phyloP scores from a whole-genome alignment of 2,113 vertebrate genomes.

The Brachypodius melanocephalos region DNA sequence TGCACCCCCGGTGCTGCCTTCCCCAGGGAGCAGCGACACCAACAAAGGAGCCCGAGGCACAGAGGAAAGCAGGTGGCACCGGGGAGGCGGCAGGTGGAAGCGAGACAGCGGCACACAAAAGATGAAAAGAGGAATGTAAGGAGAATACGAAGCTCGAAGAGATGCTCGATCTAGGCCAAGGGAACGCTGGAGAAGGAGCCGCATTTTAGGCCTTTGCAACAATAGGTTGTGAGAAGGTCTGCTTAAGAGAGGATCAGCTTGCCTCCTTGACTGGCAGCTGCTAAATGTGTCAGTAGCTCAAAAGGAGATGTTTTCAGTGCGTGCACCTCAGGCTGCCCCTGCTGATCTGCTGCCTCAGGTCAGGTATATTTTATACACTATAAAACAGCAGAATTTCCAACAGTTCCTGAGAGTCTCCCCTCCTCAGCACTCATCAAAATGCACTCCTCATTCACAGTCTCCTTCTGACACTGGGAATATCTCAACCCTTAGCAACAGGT shows the following conservation, averaged over 20 bases:
- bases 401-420: not conserved
- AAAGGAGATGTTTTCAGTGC: conserved; percentile 17
- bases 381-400: not conserved
- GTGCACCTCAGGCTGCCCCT: conserved; percentile 5
- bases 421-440: conserved; percentile 40
- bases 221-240: conserved; percentile 8
- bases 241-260: not conserved
- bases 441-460: conserved; percentile 30
- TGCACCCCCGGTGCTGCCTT: not conserved
- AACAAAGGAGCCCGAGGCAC: not conserved
- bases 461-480: not conserved
- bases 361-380: not conserved
- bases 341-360: not conserved
- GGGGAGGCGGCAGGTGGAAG: not conserved
- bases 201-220: not conserved
- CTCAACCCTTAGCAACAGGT: conserved; percentile 53
- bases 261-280: conserved; percentile 43
- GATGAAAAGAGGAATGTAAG: not conserved
- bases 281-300: conserved; percentile 4
- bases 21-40: not conserved
- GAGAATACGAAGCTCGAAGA: not conserved
- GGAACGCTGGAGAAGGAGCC: not conserved
- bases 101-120: not conserved
- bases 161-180: not conserved
- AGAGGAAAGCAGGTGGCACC: not conserved